phyloP scores from a whole-genome alignment of 2,888 invertebrate genomes.

The Luffia ferchaultella region DNA sequence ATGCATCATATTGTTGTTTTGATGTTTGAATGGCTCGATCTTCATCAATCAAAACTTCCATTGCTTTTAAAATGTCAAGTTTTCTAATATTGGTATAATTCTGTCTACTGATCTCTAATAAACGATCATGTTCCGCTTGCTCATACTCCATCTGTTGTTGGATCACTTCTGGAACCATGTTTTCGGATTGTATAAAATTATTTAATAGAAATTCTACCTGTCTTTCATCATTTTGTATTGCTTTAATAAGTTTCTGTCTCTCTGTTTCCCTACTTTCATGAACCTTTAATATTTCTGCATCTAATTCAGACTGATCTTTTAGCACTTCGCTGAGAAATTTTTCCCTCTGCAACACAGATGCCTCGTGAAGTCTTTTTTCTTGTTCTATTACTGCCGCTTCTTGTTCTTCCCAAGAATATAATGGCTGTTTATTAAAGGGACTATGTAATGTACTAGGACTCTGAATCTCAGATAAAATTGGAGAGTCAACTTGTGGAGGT shows the following conservation, averaged over 20 bases:
- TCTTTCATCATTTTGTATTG: constrained; percentile 71
- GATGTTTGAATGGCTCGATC: constrained; percentile 68
- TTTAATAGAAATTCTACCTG: constrained; percentile 70
- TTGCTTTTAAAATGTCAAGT: constrained; percentile 74
- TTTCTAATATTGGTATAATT: constrained; percentile 69
- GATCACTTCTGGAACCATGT: constrained; percentile 65
- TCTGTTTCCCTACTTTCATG: constrained; percentile 73
- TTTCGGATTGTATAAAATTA: constrained; percentile 69
- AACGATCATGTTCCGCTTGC: constrained; percentile 69
- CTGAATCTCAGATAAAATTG: constrained; percentile 29
- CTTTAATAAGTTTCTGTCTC: constrained; percentile 64
- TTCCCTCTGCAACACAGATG: constrained; percentile 69
- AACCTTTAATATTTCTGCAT: constrained; percentile 72
- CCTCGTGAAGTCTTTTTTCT: constrained; percentile 71
- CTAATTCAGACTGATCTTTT: constrained; percentile 71
- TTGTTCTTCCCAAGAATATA: constrained; percentile 65
- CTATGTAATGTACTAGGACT: constrained; percentile 24
- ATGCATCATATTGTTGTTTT: constrained; percentile 70
- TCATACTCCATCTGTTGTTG: constrained; percentile 73
- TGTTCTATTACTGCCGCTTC: constrained; percentile 70
- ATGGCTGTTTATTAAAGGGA: constrained; percentile 35
- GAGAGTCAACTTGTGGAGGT: constrained; percentile 32
- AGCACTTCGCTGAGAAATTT: constrained; percentile 63
- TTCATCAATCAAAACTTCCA: constrained; percentile 74
- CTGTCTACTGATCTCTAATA: constrained; percentile 67